A percentile compares a stretch with the other conserved stretches of the same genome.
phyloP scores from a whole-genome alignment of 2,113 vertebrate species.

The Zosterops borbonicus region DNA sequence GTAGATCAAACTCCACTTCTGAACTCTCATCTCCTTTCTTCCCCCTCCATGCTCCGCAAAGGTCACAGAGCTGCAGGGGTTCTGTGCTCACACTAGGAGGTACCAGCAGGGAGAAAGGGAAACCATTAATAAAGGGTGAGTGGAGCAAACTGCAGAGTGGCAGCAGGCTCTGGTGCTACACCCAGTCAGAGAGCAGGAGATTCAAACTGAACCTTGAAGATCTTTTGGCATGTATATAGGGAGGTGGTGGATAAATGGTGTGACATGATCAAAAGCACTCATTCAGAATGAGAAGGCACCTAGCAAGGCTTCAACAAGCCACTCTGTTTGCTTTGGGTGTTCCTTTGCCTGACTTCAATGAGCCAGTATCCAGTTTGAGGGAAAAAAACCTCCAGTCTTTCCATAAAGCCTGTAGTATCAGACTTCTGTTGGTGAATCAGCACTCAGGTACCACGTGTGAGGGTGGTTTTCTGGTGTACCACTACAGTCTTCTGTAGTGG shows the following conservation, averaged over 20 bases:
- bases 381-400: neutral
- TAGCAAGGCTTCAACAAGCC: neutral
- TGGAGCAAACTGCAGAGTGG: neutral
- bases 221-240: rapidly evolving
- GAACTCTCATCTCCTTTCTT: neutral
- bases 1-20: neutral
- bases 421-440: neutral
- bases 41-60: neutral
- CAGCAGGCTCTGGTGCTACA: neutral
- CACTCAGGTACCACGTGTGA: neutral
- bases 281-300: neutral
- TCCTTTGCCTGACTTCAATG: neutral
- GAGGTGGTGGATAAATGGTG: neutral
- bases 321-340: neutral
- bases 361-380: neutral
- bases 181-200: neutral
- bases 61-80: neutral
- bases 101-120: neutral
- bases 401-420: neutral
- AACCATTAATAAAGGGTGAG: neutral
- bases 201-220: neutral
- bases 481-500: neutral
- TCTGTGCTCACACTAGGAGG: neutral
- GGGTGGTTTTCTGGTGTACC: too few species aligned
- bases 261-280: neutral